phyloP scores from a whole-genome alignment of 1,140 invertebrate genomes.

The Sycobia sp. region DNA sequence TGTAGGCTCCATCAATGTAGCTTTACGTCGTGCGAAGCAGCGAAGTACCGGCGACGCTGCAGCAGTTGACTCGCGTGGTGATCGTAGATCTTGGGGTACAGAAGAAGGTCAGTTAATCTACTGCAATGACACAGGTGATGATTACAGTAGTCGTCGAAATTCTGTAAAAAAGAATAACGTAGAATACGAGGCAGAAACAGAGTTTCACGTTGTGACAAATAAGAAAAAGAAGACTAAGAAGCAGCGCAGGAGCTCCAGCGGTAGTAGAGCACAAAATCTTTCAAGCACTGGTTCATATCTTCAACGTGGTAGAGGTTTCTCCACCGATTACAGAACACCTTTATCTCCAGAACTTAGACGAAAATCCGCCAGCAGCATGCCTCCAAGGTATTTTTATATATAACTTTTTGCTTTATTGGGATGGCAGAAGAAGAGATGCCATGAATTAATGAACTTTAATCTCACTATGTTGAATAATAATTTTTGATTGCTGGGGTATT shows the following conservation, averaged over 20 bases:
- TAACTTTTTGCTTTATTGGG: too few relatives aligned
- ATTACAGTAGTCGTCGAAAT: conserved; percentile 52
- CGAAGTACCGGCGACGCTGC: conserved; percentile 53
- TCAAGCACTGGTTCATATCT: conserved; percentile 53
- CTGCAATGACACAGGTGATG: conserved; percentile 57
- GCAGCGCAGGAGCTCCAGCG: conserved; percentile 61
- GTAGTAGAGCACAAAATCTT: conserved; percentile 55
- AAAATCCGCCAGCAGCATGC: conserved; percentile 60
- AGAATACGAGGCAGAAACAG: conserved; percentile 58
- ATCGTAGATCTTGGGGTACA: conserved; percentile 68
- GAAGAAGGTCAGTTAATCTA: conserved; percentile 64
- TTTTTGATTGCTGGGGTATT: too few relatives aligned
- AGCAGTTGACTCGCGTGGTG: conserved; percentile 57
- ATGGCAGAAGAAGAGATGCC: too few relatives aligned
- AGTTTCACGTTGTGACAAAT: conserved; percentile 76
- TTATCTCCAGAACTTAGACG: conserved; percentile 55
- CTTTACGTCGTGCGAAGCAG: conserved; percentile 55
- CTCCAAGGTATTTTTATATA: conserved; percentile 58
- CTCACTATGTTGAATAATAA: too few relatives aligned
- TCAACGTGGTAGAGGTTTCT: conserved; percentile 52
- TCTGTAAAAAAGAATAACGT: conserved; percentile 54
- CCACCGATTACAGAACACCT: conserved; percentile 53
- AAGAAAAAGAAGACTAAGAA: conserved; percentile 75
- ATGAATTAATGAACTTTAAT: too few relatives aligned
- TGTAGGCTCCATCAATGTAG: conserved; percentile 56